phyloP scores from a whole-genome alignment of 2,113 vertebrate species.

The Myanophis thanlyinensis region DNA sequence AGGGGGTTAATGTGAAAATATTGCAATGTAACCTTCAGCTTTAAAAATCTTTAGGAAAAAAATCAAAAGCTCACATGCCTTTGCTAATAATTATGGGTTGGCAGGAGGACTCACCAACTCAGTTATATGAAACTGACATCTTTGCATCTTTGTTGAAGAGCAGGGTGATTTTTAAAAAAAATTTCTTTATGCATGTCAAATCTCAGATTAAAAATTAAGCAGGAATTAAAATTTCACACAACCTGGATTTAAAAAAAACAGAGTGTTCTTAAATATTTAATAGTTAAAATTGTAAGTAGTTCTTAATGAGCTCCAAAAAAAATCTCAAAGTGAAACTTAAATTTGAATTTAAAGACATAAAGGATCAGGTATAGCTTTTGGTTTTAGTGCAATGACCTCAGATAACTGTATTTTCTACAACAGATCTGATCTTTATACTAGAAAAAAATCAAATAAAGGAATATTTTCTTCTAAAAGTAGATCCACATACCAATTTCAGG shows the following conservation, averaged over 20 bases:
- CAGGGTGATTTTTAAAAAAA: not conserved
- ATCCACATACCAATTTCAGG: not conserved
- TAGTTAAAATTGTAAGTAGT: constrained; percentile 37
- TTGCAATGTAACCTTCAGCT: not conserved
- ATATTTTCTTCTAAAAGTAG: not conserved
- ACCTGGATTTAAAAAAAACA: constrained; percentile 59
- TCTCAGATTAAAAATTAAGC: constrained; percentile 61
- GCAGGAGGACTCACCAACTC: not conserved
- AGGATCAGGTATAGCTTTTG: constrained; percentile 3
- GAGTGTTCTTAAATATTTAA: constrained; percentile 59
- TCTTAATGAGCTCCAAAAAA: constrained; percentile 51
- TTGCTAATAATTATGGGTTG: constrained; percentile 14
- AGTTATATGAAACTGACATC: constrained; percentile 12
- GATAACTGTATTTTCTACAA: fast-evolving
- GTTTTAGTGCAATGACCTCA: not conserved
- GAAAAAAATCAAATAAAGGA: not conserved
- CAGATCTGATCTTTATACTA: not conserved
- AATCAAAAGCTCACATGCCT: constrained; percentile 10
- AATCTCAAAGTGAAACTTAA: not conserved
- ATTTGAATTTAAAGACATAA: constrained; percentile 2
- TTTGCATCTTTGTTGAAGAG: constrained; percentile 30
- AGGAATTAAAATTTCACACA: constrained; percentile 63
- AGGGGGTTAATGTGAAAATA: constrained; percentile 29
- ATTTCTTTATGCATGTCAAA: constrained; percentile 26
- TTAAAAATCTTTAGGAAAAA: not conserved